Evolutionary conservation across 2,113 vertebrate species (phyloP).

Genomic region (Pygoscelis adeliae): DNA sequence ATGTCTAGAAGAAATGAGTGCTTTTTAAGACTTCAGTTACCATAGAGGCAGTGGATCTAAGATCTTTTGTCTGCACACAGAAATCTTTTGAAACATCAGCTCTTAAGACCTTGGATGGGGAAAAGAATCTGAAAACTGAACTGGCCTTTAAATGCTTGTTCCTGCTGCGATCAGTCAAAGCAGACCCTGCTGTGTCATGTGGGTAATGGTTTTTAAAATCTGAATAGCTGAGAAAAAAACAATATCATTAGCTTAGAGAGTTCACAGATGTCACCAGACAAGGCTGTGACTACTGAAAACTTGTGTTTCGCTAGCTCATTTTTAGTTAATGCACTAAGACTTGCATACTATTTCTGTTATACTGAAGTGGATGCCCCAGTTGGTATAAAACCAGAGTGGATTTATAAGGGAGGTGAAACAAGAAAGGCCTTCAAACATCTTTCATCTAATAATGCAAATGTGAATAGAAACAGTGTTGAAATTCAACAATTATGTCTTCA

Average conservation of each 20-base stretch:
- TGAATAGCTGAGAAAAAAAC: conserved; percentile 15
- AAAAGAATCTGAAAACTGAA: not conserved
- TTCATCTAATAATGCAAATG: not conserved
- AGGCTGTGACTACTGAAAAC: not conserved
- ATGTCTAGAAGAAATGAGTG: conserved; percentile 59
- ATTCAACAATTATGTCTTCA: not conserved
- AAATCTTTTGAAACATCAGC: conserved; percentile 8
- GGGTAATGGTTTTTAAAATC: conserved; percentile 18
- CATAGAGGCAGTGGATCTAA: conserved; percentile 34
- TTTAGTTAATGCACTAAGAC: not conserved
- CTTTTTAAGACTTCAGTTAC: conserved; percentile 54
- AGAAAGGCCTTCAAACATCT: not conserved
- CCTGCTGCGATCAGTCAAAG: conserved; percentile 9
- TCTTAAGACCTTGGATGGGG: not conserved
- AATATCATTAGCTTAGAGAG: not conserved
- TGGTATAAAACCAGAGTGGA: not conserved
- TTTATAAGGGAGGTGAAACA: not conserved
- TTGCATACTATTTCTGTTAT: not conserved
- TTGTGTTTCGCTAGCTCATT: not conserved
- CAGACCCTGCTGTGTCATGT: conserved; percentile 3
- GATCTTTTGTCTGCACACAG: not conserved
- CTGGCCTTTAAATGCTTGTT: conserved; percentile 11
- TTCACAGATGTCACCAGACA: conserved; percentile 9
- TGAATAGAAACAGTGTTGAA: not conserved
- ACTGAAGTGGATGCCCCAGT: not conserved